Percentiles rank a stretch among this genome's conserved stretches.
phyloP scores from a whole-genome alignment of 2,113 vertebrate species.

The Coptodon bakossiorum region DNA sequence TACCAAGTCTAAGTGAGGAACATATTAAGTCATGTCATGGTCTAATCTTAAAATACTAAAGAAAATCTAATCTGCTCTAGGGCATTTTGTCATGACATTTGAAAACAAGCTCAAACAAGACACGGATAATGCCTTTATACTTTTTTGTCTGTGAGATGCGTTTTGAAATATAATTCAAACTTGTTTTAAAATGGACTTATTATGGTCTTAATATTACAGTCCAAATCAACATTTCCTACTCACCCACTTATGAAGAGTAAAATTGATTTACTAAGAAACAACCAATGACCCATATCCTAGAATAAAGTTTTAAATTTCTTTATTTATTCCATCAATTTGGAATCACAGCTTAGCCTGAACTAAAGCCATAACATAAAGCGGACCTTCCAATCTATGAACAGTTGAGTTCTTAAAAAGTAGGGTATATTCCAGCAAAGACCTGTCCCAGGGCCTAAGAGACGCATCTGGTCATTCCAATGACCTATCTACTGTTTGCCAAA shows the following conservation, averaged over 20 bases:
- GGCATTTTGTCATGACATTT: not conserved
- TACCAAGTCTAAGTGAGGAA: not conserved
- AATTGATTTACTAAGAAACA: not conserved
- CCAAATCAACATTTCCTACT: not conserved
- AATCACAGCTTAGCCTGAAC: not conserved
- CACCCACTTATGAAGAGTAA: not conserved
- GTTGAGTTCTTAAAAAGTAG: not conserved
- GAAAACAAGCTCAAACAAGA: not conserved
- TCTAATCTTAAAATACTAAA: not conserved
- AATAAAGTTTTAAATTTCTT: not conserved
- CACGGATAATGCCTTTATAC: rapidly evolving
- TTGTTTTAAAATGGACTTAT: not conserved
- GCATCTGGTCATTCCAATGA: rapidly evolving
- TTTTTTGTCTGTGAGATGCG: not conserved
- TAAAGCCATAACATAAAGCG: not conserved
- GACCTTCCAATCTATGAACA: not conserved
- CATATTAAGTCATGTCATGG: constrained; percentile 5
- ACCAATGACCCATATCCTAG: not conserved
- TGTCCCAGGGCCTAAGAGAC: not conserved
- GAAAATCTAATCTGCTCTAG: not conserved
- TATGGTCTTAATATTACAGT: not conserved
- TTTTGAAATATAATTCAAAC: not conserved
- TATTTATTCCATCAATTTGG: not conserved
- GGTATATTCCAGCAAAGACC: rapidly evolving
- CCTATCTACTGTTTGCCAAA: not conserved